phyloP scores from a whole-genome alignment of 2,888 invertebrate species.

The Trachelus iudaicus region DNA sequence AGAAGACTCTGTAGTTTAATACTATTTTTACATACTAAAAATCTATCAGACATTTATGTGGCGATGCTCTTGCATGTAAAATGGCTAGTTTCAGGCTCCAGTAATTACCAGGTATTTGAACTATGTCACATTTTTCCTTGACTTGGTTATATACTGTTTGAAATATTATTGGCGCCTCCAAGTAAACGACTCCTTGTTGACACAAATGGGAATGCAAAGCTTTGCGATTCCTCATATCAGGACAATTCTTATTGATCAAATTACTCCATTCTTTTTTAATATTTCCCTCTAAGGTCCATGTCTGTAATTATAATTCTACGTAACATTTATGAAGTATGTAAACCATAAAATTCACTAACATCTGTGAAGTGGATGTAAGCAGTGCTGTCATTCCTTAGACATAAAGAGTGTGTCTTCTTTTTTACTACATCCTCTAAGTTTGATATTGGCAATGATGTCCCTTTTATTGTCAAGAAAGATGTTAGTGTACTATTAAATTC shows the following conservation, averaged over 20 bases:
- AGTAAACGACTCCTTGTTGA: conserved; percentile 52
- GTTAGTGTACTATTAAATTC: conserved; percentile 57
- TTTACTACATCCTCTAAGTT: conserved; percentile 58
- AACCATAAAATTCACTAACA: not conserved
- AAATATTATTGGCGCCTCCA: conserved; percentile 62
- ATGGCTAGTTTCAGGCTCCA: conserved; percentile 38
- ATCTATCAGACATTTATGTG: conserved; percentile 46
- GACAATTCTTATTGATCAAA: conserved; percentile 61
- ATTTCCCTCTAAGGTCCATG: conserved; percentile 26
- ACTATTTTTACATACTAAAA: conserved; percentile 45
- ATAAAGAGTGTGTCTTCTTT: conserved; percentile 58
- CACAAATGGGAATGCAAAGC: conserved; percentile 58
- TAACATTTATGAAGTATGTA: not conserved
- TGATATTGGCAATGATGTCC: conserved; percentile 56
- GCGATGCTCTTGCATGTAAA: conserved; percentile 42
- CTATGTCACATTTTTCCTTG: conserved; percentile 36
- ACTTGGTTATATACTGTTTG: conserved; percentile 36
- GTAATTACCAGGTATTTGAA: conserved; percentile 34
- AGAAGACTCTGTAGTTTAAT: not conserved
- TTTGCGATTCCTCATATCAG: conserved; percentile 51
- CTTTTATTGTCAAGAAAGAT: conserved; percentile 61
- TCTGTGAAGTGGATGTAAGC: conserved; percentile 59
- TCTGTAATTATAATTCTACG: conserved; percentile 11
- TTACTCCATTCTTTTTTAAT: conserved; percentile 50
- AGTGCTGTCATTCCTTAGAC: conserved; percentile 63